phyloP scores from a whole-genome alignment of 2,888 invertebrate species.

The Pelosia muscerda region DNA sequence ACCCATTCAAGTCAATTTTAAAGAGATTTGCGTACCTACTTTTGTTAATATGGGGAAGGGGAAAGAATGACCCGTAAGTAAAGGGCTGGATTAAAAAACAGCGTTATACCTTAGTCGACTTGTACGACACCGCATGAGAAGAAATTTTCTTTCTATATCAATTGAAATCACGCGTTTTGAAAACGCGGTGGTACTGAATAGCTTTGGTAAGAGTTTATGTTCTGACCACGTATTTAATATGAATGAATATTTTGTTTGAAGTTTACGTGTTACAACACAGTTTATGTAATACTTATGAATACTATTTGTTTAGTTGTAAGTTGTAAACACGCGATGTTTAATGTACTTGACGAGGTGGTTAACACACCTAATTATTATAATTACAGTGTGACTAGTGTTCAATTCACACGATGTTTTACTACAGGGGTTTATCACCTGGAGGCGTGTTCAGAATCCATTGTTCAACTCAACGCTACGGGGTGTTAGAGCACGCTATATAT shows the following conservation, averaged over 20 bases:
- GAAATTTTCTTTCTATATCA: too few species aligned
- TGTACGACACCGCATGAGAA: too few species aligned
- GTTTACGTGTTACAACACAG: background rate
- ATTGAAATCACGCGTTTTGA: too few species aligned
- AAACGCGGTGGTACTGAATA: background rate
- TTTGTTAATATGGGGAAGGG: too few species aligned
- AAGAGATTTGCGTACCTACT: too few species aligned
- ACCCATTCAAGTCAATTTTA: too few species aligned
- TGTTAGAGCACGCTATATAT: background rate
- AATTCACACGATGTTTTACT: background rate
- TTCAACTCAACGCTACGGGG: background rate
- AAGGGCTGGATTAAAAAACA: too few species aligned
- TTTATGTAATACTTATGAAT: background rate
- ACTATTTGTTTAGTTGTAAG: background rate
- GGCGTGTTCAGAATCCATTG: background rate
- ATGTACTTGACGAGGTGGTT: background rate
- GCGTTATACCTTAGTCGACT: too few species aligned
- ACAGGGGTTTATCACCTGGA: background rate
- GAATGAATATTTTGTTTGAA: background rate
- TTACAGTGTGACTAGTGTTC: background rate
- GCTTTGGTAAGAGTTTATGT: background rate
- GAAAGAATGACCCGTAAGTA: too few species aligned
- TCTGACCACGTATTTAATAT: background rate
- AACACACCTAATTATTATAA: background rate
- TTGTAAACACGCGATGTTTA: background rate